Base-by-base conservation (phyloP, 2,113 vertebrate species). In the Falco punctatus region DNA sequence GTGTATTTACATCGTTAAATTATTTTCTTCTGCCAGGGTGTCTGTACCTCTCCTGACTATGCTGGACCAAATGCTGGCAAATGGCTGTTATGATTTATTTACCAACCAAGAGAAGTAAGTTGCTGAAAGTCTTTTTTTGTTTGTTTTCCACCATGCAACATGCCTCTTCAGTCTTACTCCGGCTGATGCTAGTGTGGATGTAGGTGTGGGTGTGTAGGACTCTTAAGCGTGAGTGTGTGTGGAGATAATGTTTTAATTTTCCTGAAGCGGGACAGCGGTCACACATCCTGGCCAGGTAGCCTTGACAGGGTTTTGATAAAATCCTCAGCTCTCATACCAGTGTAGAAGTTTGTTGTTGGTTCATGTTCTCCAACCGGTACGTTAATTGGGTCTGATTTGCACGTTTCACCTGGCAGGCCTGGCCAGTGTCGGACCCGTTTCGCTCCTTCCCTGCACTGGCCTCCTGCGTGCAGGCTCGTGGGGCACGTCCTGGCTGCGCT, bases 1-100 rank as follows among this genome's bases (percentile, higher is more conserved):
- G 15, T 54, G 32, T 38, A 51, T 95, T 78, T 86, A 66, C 48
- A 18, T 66, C 69, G 65, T 59, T 81, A 38, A 62, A 78, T 89
- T 22, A 3, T 22, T 81, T 33, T 82, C 75, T 96, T 70, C 85
- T 58, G n/a, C 16, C 96, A 99, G 99, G 90, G 99, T 99, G 32
- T 99, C 98, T 5, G 88, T 99, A 17, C 98, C 99, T 14, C 97
- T 99, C 13, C 98, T 99, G 89, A 99, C 98, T 95, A 99, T 99
- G 98, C 95, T 99, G 95, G 99, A 99, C 97, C 99, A 99, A 94
- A 98, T 99, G 97, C 98, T 99, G 86, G 97, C 98, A 3, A 98
- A 98, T 0, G 97, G 98, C 90, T 99, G 98, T 90, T 99, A 99
- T 12, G 98, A 99, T 58, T 78, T 98, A 91, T 99, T 99, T 95